Percentiles rank a stretch among this genome's conserved stretches.
These are phyloP conservation scores for Drosophila mauritiana DNA, from an alignment of 1,140 invertebrate species.

Conservation along the genomic window DNA sequence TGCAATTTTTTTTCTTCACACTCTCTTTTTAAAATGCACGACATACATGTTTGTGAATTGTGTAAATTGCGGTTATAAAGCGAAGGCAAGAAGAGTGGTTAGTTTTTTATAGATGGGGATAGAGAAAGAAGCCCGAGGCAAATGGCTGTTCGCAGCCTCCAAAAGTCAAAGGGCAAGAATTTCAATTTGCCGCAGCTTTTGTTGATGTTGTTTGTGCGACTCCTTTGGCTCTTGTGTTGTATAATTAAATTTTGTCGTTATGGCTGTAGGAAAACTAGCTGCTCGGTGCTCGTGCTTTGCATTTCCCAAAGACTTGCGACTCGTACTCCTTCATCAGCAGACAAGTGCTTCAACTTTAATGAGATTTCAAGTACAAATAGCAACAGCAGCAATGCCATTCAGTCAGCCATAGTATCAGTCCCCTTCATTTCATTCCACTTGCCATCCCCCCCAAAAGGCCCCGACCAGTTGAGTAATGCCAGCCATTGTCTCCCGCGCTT, in stretches of 20 bases:
- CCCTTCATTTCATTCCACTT: background rate
- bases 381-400: constrained; percentile 35
- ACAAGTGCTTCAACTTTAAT: constrained; percentile 78
- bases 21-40: constrained; percentile 54
- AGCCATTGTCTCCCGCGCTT: constrained; percentile 64
- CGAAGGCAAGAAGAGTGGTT: constrained; percentile 24
- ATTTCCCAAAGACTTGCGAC: constrained; percentile 12
- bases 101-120: background rate
- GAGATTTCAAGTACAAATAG: constrained; percentile 81
- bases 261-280: constrained; percentile 31
- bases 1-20: constrained; percentile 54
- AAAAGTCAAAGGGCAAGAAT: constrained; percentile 70
- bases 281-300: background rate
- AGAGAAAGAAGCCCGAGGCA: background rate
- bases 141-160: background rate
- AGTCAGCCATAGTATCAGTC: constrained; percentile 16
- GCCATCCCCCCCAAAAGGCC: background rate
- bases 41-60: constrained; percentile 36
- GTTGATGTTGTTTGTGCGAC: constrained; percentile 47
- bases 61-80: constrained; percentile 64
- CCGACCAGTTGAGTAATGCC: constrained; percentile 39
- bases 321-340: constrained; percentile 37
- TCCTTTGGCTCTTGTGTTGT: constrained; percentile 63
- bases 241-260: constrained; percentile 68
- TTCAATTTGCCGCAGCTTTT: constrained; percentile 71